Conservation (phyloP, 2,797 vertebrate genomes). For the Notamacropus eugenii region DNA sequence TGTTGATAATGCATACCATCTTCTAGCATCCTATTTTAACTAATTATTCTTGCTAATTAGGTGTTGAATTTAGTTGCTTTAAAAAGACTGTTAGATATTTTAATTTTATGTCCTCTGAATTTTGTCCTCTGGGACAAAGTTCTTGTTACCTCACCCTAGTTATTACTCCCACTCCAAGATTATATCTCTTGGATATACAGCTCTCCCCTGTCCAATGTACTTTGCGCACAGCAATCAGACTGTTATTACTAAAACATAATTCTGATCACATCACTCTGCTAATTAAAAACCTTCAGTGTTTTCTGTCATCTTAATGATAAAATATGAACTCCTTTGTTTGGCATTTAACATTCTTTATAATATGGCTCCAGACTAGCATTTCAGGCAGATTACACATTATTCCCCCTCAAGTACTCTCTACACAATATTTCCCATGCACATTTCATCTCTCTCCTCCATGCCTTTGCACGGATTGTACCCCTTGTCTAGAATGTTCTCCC, state of each 20-base stretch:
- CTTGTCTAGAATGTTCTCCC: background rate
- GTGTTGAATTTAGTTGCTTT: background rate
- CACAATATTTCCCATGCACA: background rate
- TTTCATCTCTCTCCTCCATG: background rate
- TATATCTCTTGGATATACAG: background rate
- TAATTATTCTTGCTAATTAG: background rate
- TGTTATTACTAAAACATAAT: background rate
- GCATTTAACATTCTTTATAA: background rate
- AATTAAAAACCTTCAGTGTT: background rate
- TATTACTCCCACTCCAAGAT: background rate
- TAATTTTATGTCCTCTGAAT: background rate
- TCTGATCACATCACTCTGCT: background rate
- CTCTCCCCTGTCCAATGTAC: background rate
- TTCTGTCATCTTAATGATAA: background rate
- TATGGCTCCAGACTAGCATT: background rate
- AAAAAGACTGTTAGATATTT: background rate
- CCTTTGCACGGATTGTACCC: background rate
- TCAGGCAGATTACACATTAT: background rate
- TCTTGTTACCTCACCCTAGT: background rate
- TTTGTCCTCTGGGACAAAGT: background rate
- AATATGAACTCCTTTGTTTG: background rate
- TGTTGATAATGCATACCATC: background rate
- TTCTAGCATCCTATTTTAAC: background rate
- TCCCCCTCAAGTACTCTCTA: background rate
- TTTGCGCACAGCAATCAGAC: background rate